A percentile compares a stretch with the other conserved stretches of the same genome.
Evolutionary conservation across 2,888 invertebrate species (phyloP).

Genomic region (Orthonychiurus folsomi): DNA sequence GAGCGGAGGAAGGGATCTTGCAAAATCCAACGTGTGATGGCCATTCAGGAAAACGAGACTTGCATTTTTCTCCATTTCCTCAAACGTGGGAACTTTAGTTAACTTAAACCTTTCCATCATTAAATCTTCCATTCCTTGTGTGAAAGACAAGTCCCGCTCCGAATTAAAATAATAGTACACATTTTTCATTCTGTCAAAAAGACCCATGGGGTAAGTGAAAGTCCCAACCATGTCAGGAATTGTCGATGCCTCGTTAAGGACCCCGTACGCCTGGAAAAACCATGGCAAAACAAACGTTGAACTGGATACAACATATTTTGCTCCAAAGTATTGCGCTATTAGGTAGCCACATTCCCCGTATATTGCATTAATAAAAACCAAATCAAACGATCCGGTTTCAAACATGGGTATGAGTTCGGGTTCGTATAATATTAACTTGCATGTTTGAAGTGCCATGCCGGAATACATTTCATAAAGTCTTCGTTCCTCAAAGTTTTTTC

Average conservation of each 20-base stretch:
- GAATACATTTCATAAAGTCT: not conserved
- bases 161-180: not conserved
- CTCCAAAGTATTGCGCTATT: slow-evolving; percentile 25
- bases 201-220: not conserved
- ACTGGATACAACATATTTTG: slow-evolving; percentile 16
- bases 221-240: slow-evolving; percentile 20
- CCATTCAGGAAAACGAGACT: slow-evolving; percentile 36
- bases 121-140: slow-evolving; percentile 11
- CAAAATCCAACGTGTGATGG: slow-evolving; percentile 33
- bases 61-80: slow-evolving; percentile 24
- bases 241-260: slow-evolving; percentile 21
- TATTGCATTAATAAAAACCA: slow-evolving; percentile 2
- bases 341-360: slow-evolving; percentile 30
- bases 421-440: not conserved
- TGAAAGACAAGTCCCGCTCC: not conserved
- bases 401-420: not conserved
- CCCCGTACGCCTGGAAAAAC: slow-evolving; percentile 30
- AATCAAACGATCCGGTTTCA: not conserved
- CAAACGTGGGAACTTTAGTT: not conserved
- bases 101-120: slow-evolving; percentile 19
- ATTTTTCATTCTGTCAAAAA: not conserved
- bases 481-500: not conserved
- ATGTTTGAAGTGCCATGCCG: not conserved
- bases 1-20: slow-evolving; percentile 29
- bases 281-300: slow-evolving; percentile 22